A percentile compares a stretch with the other conserved stretches of the same genome.
phyloP scores from a whole-genome alignment of 1,140 invertebrate species.

The Papilio dardanus region DNA sequence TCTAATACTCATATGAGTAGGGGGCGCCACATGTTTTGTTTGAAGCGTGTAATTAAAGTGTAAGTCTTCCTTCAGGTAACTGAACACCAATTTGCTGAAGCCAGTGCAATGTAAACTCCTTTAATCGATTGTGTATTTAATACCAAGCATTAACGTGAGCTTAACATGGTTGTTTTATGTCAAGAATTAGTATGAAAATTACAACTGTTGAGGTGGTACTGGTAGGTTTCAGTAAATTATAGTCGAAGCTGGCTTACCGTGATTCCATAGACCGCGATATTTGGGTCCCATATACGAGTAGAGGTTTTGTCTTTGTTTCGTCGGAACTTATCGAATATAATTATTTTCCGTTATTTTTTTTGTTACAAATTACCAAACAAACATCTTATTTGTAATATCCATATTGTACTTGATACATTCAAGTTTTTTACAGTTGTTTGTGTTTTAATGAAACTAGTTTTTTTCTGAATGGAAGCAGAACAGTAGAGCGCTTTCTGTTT shows the following conservation, averaged over 20 bases:
- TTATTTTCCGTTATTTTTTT: too few species aligned
- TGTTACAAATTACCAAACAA: too few species aligned
- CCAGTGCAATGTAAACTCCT: slow-evolving; percentile 29
- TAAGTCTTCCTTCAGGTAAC: slow-evolving; percentile 38
- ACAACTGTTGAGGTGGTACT: not conserved
- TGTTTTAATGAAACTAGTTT: too few species aligned
- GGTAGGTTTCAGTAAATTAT: too few species aligned
- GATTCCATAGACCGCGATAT: too few species aligned
- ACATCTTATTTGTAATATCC: not conserved
- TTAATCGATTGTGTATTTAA: slow-evolving; percentile 33
- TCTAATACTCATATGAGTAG: not conserved
- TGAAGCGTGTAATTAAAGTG: slow-evolving; percentile 23
- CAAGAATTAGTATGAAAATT: not conserved
- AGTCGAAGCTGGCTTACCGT: too few species aligned
- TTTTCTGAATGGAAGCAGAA: not conserved
- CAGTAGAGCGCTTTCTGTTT: slow-evolving; percentile 35
- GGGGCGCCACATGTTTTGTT: not conserved
- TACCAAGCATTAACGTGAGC: not conserved
- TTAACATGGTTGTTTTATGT: slow-evolving; percentile 4
- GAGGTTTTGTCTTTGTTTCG: too few species aligned
- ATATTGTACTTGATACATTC: too few species aligned
- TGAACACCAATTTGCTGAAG: slow-evolving; percentile 34
- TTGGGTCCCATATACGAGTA: too few species aligned
- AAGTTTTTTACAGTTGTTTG: too few species aligned
- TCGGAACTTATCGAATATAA: too few species aligned